Conservation (phyloP, 2,113 vertebrate genomes). For the Canis aureus region DNA sequence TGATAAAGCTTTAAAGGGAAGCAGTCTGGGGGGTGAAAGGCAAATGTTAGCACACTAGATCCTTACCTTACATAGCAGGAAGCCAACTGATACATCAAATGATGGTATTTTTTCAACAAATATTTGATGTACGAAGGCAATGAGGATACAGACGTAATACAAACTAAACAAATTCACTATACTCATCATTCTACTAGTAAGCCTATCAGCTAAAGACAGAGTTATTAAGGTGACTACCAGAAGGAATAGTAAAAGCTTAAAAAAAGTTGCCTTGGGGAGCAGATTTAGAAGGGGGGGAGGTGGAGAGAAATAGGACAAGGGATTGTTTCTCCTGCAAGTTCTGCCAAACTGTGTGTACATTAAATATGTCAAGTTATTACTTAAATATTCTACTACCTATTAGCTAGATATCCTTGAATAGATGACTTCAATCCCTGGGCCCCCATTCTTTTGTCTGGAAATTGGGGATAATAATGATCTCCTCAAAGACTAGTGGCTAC, state of each 20-base stretch:
- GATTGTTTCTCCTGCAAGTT: neutral
- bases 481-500: neutral
- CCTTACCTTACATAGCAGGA: neutral
- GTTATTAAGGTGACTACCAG: neutral
- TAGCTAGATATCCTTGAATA: conserved; percentile 11
- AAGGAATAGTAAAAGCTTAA: conserved; percentile 36
- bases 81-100: neutral
- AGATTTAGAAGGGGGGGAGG: neutral
- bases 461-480: neutral
- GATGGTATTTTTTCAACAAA: conserved; percentile 31
- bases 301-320: neutral
- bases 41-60: neutral
- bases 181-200: neutral
- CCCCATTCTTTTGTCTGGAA: conserved; percentile 10
- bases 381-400: neutral
- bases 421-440: neutral
- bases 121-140: neutral
- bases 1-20: conserved; percentile 13
- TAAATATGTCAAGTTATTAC: neutral
- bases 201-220: neutral
- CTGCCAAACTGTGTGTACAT: neutral
- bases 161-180: neutral
- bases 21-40: neutral
- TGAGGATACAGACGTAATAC: neutral
- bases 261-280: neutral